Evolutionary conservation across 2,888 invertebrate species (phyloP), one percentile per base, ranked within the genome.

Genomic region (Liodrosophila aerea): DNA sequence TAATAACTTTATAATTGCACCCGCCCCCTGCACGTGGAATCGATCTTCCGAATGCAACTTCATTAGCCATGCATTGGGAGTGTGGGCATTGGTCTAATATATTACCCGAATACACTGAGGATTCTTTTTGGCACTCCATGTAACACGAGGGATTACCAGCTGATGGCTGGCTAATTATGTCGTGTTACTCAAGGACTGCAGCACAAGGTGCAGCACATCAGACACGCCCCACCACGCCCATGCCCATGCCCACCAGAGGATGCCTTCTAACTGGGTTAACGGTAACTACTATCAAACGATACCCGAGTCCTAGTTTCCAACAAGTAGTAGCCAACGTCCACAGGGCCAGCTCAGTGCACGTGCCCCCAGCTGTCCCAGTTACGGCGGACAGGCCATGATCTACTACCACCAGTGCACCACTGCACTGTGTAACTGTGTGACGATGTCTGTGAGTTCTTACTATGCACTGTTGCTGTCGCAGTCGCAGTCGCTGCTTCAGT

Each of bases 271-370:
- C 75, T 87, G 66, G 87, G 84, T 83, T 85, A 85, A 61, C 69
- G 54, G 71, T 83, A 83, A 73, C 83, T 87, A 73, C 83, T 87
- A 70, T 53, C 58, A 77, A 85, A 85, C 77, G 81, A 65, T 69
- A 67, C 47, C n/a, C 81, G 71, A 76, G 86, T 72, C 77, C 86
- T 83, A 73, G 81, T 76, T 87, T 69, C 64, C 60, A 56, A 69
- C 75, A 63, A 54, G 58, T 57, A 54, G 58, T 57, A 62, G 51
- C 56, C 59, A 64, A 41, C 53, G 52, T 53, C 40, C 62, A 70
- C 75, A 70, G 77, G 85, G 77, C 77, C 85, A 60, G 46, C 63
- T 71, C 59, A 60, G 85, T 80, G 62, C 78, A 83, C 56, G 63
- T 63, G 85, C 66, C 65, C 69, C 64, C 53, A 73, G 57, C 62